Percentiles rank a stretch among this genome's conserved stretches.
Conservation (phyloP, 1,140 invertebrate species). For the Calliopsis andreniformis region DNA sequence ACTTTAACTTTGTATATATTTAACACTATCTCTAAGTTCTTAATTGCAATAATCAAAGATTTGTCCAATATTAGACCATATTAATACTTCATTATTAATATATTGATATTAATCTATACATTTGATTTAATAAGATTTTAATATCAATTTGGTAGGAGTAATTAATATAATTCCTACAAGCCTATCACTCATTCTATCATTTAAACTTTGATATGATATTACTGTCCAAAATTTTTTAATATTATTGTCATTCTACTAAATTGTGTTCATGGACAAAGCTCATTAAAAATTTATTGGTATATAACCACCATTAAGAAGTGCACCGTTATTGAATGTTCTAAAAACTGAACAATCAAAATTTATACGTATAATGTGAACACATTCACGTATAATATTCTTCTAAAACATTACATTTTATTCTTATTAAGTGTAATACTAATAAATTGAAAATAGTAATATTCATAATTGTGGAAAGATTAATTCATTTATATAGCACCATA, state of each 20-base stretch:
- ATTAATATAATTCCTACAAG: slow-evolving; percentile 3
- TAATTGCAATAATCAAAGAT: slow-evolving; percentile 11
- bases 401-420: neutral
- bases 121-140: neutral
- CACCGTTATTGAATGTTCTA: slow-evolving; percentile 13
- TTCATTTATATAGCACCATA: neutral
- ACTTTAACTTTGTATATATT: slow-evolving; percentile 1
- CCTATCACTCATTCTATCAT: slow-evolving; percentile 8
- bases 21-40: neutral
- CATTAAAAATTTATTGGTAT: slow-evolving; percentile 10
- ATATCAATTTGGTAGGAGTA: slow-evolving; percentile 3
- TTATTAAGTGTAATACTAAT: neutral
- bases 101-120: slow-evolving; percentile 14
- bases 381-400: slow-evolving; percentile 9
- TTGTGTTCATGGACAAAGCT: slow-evolving; percentile 24
- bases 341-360: slow-evolving; percentile 4
- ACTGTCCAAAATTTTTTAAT: slow-evolving; percentile 5
- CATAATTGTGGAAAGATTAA: neutral
- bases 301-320: slow-evolving; percentile 15
- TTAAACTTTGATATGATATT: slow-evolving; percentile 24
- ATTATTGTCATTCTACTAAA: slow-evolving; percentile 43
- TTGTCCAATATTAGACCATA: neutral
- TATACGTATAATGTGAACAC: slow-evolving; percentile 9
- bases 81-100: slow-evolving; percentile 4
- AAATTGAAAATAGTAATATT: slow-evolving; percentile 5